Base-by-base conservation (phyloP, 2,888 invertebrate species). In the Dynastes maya region DNA sequence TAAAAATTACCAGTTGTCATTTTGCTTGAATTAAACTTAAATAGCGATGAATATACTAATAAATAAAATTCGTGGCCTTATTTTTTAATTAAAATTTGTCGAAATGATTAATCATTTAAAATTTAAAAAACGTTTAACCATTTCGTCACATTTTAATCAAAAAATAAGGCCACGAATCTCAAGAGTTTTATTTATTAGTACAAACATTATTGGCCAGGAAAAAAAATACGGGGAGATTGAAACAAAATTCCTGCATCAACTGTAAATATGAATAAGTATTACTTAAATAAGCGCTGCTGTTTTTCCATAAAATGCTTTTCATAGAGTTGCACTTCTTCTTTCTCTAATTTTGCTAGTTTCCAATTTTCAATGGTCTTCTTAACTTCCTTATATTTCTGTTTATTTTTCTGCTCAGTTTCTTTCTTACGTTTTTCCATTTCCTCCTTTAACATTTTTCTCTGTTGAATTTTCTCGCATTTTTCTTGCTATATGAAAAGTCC, bases 371-470 rank as follows among this genome's bases (percentile, higher is more conserved):
- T 82, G 45, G 82, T 79, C 74, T 78, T 76, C 81, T 84, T 87
- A 29, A 84, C 79, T 81, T 85, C 84, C 49, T 83, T 81, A 9
- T 86, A 82, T 77, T 83, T 83, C 49, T 83, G 80, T 78, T 81
- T 84, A 78, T 80, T 82, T 49, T 83, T 49, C 61, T 84, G 77
- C 77, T 87, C 85, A 29, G 81, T 76, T 78, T 82, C 82, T 83
- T 79, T 83, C 82, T 79, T 85, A 84, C 89, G 87, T 88, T 82
- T 88, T 84, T 78, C 83, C 82, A 67, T 61, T 74, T 79, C 77
- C 88, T 85, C 40, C 84, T 82, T 85, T 81, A 61, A 72, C 27
- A 63, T 74, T 27, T 78, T 74, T 76, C 80, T 79, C 16, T 65
- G 76, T 65, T 78, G 55, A 49, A 67, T 45, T 71, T 70, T 77